phyloP scores from a whole-genome alignment of 2,888 invertebrate genomes.

The Acholoe squamosa region DNA sequence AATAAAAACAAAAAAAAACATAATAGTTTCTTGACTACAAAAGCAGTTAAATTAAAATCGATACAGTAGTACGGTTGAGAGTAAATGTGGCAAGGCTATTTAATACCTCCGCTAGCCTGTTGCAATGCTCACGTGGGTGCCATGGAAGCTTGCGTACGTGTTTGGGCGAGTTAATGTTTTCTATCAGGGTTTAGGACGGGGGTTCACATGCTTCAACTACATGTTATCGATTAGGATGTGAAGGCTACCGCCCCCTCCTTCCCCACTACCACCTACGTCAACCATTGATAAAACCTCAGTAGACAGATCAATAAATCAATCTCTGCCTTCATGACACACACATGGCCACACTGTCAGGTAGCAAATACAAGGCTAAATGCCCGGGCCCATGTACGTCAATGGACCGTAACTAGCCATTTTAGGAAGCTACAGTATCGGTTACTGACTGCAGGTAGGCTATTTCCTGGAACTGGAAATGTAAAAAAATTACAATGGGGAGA shows the following conservation, averaged over 20 bases:
- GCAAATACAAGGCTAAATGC: not conserved
- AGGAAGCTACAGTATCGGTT: not conserved
- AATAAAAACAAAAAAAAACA: not conserved
- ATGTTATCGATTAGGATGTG: conserved; percentile 20
- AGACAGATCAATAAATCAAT: conserved; percentile 22
- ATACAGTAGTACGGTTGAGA: not conserved
- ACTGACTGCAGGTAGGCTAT: not conserved
- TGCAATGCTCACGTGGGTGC: too few species aligned
- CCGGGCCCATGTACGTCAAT: conserved; percentile 10
- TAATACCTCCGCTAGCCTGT: too few species aligned
- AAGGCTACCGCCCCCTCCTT: too few species aligned
- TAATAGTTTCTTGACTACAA: not conserved
- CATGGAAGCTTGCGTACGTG: too few species aligned
- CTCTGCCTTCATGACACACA: not conserved
- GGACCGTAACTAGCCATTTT: not conserved
- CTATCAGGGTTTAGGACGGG: not conserved
- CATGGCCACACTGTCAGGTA: not conserved
- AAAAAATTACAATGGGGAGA: too few species aligned
- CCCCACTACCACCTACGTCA: not conserved
- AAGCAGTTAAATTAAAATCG: not conserved
- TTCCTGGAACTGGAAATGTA: too few species aligned
- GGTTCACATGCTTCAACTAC: conserved; percentile 20
- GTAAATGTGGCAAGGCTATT: too few species aligned
- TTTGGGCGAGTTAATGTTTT: too few species aligned
- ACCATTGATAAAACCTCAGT: conserved; percentile 9